Evolutionary conservation across 2,888 invertebrate species (phyloP), one percentile per base, ranked within the genome.

Genomic region (Conus canariensis): DNA sequence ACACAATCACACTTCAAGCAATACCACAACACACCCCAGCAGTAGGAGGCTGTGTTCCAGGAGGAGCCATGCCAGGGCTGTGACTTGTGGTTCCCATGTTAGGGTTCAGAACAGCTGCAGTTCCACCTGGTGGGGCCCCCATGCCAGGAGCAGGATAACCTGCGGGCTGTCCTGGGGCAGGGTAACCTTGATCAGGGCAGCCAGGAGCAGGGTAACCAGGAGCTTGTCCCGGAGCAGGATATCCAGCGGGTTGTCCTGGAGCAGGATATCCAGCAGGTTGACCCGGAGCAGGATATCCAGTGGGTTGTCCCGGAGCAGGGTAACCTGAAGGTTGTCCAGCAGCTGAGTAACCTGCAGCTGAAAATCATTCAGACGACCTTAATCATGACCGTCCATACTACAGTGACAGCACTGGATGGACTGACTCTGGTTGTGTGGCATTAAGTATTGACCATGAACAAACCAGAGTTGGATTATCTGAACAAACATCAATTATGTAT

Each of bases 191-290:
- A 56, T 30, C 82, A 45, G 82, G 82, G 45, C n/a, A 74, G 5
- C 74, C 83, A 8, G 56, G 83, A 12, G 58, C 58, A 58, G 83
- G 83, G 22, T 80, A 80, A 14, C 77, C 77, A 9, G 16, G 59
- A 80, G 6, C 77, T 5, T 80, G 77, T 80, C 77, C 77, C 14
- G 77, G 77, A 80, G 77, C 77, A 85, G 25, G 12, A n/a, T 85
- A 85, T n/a, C 58, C 85, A 59, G 16, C 8, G 25, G 22, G 56
- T 58, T 56, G 45, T 56, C 16, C 83, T 4, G n/a, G 83, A 22
- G 45, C 56, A 22, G 83, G 16, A 22, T 19, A 83, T 0, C 16
- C 70, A 19, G 70, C 2, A 25, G 8, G n/a, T n/a, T 74, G 74
- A 8, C 74, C 74, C 1, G 74, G 74, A 25, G 74, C 74, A 25